These are phyloP conservation scores for Pseudochaenichthys georgianus DNA, from an alignment of 2,797 vertebrate species.

Conservation along the genomic window DNA sequence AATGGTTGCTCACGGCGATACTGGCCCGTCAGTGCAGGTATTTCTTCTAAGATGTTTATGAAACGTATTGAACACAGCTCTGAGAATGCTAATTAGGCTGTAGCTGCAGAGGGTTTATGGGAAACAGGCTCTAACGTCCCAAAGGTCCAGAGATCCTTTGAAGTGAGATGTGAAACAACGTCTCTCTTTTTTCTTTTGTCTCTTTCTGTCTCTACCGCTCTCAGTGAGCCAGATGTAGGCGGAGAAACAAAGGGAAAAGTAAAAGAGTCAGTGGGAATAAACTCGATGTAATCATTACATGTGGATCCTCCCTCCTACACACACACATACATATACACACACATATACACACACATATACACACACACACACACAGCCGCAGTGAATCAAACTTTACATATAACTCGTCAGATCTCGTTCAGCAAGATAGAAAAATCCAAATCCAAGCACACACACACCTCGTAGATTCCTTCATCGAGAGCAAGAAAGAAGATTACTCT, in stretches of 20 bases:
- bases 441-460: too few species aligned
- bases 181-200: conserved; percentile 7
- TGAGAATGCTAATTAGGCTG: conserved; percentile 29
- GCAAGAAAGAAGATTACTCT: too few species aligned
- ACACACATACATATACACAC: conserved; percentile 28
- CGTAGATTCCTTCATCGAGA: too few species aligned
- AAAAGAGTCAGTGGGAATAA: conserved; percentile 57
- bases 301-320: conserved; percentile 57
- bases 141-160: conserved; percentile 56
- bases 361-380: not conserved
- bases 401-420: too few species aligned
- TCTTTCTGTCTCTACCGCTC: conserved; percentile 11
- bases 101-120: conserved; percentile 34
- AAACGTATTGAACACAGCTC: conserved; percentile 26
- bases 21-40: conserved; percentile 14
- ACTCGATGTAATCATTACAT: conserved; percentile 54
- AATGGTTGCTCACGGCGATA: not conserved
- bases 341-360: too few species aligned
- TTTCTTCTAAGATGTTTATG: conserved; percentile 15
- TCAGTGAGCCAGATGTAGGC: conserved; percentile 39
- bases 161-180: conserved; percentile 58
- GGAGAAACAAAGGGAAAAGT: conserved; percentile 30
- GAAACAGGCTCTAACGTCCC: conserved; percentile 41
- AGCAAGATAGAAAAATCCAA: too few species aligned
- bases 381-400: too few species aligned